phyloP scores from a whole-genome alignment of 2,888 invertebrate genomes.

The Ophion ellenae region DNA sequence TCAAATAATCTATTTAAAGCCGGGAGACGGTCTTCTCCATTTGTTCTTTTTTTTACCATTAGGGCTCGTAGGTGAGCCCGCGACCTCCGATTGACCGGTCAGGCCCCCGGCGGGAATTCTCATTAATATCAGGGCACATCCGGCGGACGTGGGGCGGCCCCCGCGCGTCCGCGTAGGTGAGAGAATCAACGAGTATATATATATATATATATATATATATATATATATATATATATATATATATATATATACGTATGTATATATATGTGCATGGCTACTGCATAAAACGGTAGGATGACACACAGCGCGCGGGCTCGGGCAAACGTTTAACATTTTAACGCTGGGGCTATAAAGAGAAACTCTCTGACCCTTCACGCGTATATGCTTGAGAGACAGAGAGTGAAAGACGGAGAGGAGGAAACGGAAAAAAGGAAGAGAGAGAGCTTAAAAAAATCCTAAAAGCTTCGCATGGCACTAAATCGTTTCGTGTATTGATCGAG shows the following conservation, averaged over 20 bases:
- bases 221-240: slow-evolving; percentile 5
- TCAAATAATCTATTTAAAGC: not conserved
- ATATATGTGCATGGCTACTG: slow-evolving; percentile 15
- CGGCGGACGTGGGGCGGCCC: slow-evolving; percentile 83
- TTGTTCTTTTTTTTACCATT: not conserved
- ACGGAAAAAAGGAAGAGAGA: slow-evolving; percentile 28
- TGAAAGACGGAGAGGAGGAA: not conserved
- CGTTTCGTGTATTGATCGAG: slow-evolving; percentile 4
- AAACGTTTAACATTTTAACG: slow-evolving; percentile 64
- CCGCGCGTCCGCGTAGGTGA: slow-evolving; percentile 80
- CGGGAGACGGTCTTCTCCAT: not conserved
- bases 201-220: not conserved
- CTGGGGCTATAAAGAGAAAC: slow-evolving; percentile 51
- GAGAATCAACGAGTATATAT: slow-evolving; percentile 48
- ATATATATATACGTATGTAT: slow-evolving; percentile 1
- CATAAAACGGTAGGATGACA: slow-evolving; percentile 49
- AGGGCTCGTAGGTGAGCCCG: slow-evolving; percentile 62
- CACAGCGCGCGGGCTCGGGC: slow-evolving; percentile 40
- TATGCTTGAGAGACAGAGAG: not conserved
- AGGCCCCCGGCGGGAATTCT: slow-evolving; percentile 75
- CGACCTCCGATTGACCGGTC: slow-evolving; percentile 70
- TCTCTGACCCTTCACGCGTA: slow-evolving; percentile 51
- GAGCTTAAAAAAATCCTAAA: slow-evolving; percentile 29
- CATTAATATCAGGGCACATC: slow-evolving; percentile 83
- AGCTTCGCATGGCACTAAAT: slow-evolving; percentile 22